phyloP scores from a whole-genome alignment of 2,888 invertebrate genomes.

The Meteorus colon region DNA sequence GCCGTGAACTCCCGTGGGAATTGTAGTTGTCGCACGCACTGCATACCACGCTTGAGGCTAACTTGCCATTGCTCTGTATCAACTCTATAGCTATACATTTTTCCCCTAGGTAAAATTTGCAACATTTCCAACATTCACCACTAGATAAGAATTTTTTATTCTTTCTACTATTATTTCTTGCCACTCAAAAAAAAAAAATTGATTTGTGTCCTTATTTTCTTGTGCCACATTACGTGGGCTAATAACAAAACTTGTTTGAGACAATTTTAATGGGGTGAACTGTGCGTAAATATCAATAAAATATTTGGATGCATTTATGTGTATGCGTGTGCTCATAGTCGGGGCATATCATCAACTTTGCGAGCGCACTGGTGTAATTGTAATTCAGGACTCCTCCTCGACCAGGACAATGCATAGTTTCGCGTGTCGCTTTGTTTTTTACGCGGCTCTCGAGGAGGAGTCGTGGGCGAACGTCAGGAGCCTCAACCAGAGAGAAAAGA shows the following conservation, averaged over 20 bases:
- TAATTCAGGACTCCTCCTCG: slow-evolving; percentile 65
- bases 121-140: no score
- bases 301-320: neutral
- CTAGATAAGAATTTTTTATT: no score
- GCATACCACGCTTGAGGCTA: slow-evolving; percentile 8
- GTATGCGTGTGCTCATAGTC: slow-evolving; percentile 14
- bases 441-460: slow-evolving; percentile 54
- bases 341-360: slow-evolving; percentile 46
- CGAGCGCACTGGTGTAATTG: slow-evolving; percentile 51
- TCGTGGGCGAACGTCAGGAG: slow-evolving; percentile 61
- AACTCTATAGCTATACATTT: no score
- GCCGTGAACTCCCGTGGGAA: slow-evolving; percentile 35
- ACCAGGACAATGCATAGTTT: slow-evolving; percentile 66
- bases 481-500: slow-evolving; percentile 27
- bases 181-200: no score
- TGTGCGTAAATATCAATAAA: neutral
- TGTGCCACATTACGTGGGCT: no score
- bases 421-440: slow-evolving; percentile 63
- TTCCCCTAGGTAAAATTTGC: no score
- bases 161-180: no score
- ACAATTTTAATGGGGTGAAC: neutral
- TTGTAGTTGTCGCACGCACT: slow-evolving; percentile 39
- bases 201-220: no score
- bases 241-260: neutral
- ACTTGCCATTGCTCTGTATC: no score